These are phyloP conservation scores for Wasmannia auropunctata DNA, from an alignment of 1,140 invertebrate genomes.

Conservation along the genomic window DNA sequence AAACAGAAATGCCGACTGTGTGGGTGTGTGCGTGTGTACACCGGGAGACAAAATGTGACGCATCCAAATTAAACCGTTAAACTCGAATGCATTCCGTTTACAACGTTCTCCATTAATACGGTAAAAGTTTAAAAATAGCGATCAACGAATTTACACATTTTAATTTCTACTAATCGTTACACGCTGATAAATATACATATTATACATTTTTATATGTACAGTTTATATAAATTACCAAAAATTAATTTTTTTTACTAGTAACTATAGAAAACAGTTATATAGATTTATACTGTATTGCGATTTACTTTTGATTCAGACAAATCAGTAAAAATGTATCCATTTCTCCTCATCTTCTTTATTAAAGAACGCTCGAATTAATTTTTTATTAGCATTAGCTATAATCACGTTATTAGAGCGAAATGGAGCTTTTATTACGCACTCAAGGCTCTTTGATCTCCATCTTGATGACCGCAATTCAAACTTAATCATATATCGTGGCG, in stretches of 20 bases:
- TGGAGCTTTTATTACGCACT: neutral
- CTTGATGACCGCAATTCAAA: neutral
- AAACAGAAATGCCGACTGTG: constrained; percentile 29
- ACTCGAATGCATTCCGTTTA: neutral
- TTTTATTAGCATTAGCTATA: neutral
- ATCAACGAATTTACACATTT: neutral
- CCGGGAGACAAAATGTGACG: constrained; percentile 3
- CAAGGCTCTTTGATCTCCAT: neutral
- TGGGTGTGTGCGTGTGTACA: neutral
- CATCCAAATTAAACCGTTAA: constrained; percentile 32
- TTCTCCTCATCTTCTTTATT: neutral
- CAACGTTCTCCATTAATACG: neutral
- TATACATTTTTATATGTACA: neutral
- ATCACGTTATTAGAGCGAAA: neutral
- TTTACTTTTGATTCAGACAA: neutral
- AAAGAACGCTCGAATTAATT: neutral
- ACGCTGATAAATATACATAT: neutral
- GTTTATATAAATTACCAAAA: neutral
- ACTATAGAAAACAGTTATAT: neutral
- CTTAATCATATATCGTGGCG: neutral
- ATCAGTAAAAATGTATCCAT: neutral
- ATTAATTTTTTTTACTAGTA: neutral
- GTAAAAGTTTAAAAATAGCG: neutral
- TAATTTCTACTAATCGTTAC: neutral
- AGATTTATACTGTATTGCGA: neutral